Conservation (phyloP, 2,888 invertebrate species). For the Eucera pruinosa region DNA sequence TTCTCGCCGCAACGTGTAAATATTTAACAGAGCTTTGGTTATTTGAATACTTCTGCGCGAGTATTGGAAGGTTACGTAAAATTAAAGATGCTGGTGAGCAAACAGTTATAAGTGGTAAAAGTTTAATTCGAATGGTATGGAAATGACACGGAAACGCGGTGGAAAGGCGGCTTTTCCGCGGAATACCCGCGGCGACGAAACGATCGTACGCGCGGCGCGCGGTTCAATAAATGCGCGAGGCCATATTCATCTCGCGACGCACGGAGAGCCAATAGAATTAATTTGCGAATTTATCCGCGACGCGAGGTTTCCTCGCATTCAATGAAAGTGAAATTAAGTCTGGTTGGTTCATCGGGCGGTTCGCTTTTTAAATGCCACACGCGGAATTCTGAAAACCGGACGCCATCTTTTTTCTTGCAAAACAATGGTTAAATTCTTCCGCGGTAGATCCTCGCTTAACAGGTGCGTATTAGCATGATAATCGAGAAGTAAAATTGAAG, state of each 20-base stretch:
- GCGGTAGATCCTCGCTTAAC: too few relatives aligned
- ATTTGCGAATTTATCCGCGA: constrained; percentile 56
- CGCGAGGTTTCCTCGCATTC: constrained; percentile 52
- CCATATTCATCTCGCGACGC: constrained; percentile 51
- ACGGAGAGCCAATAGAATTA: constrained; percentile 52
- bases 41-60: too few relatives aligned
- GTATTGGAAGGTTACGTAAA: too few relatives aligned
- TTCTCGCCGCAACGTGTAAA: too few relatives aligned
- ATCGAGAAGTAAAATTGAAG: too few relatives aligned
- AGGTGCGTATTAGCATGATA: too few relatives aligned
- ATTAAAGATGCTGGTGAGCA: too few relatives aligned
- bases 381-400: constrained; percentile 1
- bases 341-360: constrained; percentile 33
- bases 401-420: background rate
- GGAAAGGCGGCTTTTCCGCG: constrained; percentile 27
- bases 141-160: too few relatives aligned
- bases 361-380: constrained; percentile 28
- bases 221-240: constrained; percentile 57
- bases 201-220: constrained; percentile 27
- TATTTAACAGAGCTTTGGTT: too few relatives aligned
- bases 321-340: constrained; percentile 55
- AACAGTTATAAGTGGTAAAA: too few relatives aligned
- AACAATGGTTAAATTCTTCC: background rate
- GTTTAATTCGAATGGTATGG: too few relatives aligned
- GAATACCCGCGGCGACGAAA: constrained; percentile 8